Base-by-base conservation (phyloP, 2,888 invertebrate genomes). In the Lutraria lutraria region DNA sequence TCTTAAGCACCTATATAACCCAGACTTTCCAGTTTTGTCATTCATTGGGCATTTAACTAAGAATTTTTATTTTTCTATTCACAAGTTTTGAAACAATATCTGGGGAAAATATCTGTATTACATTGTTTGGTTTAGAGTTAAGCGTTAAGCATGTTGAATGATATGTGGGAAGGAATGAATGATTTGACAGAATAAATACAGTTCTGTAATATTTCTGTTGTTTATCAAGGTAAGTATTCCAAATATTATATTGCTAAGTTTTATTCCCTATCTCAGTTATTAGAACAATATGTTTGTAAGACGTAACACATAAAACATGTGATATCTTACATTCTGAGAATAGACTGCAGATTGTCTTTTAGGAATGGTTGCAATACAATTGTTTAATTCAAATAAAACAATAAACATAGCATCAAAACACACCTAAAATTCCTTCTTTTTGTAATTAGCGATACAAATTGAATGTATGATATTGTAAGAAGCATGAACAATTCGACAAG, bases 11-110 rank as follows among this genome's bases (percentile, higher is more conserved):
- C 76, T 76, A 76, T 31, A 76, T 34, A 34, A 76, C 34, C 29
- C 76, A 76, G 76, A 76, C 31, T 31, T 34, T 72, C 10, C 31
- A 31, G 76, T 76, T 25, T 31, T 76, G 76, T 76, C 76, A 76
- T 76, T 76, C 76, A 76, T 76, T 16, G 31, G 76, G 63, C 25
- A 76, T 76, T 19, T 76, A 31, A 15, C 29, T 25, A 31, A 34
- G 31, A 31, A 76, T 25, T 31, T 76, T 76, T 76, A 19, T 31
- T 76, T 76, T 31, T 63, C 21, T n/a, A 21, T 21, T 63, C 63
- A 63, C 21, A 63, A 12, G 63, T 63, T 63, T 76, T 76, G 34
- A 76, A 34, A 25, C 76, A 13, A 31, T 76, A 34, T 76, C 29
- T 19, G 34, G 13, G 21, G 4, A 76, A 12, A 15, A 76, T 76